Conservation (phyloP, 2,888 invertebrate genomes). For the Leptogaster cylindrica region DNA sequence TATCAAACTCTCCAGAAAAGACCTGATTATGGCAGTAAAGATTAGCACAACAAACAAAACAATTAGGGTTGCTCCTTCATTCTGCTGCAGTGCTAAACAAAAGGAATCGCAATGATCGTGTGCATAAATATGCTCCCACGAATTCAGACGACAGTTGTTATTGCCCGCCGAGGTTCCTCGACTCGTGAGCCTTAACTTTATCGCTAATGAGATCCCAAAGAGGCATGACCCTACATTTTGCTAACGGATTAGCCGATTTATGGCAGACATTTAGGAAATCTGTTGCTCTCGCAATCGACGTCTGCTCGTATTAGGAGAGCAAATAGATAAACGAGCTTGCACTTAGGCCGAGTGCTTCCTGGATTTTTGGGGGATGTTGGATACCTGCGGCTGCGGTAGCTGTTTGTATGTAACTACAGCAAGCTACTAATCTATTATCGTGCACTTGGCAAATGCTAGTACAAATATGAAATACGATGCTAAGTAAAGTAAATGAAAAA, state of each 20-base stretch:
- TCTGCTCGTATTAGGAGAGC: background rate
- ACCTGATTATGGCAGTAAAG: conserved; percentile 25
- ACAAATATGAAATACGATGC: too few relatives aligned
- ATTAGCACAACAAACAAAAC: conserved; percentile 22
- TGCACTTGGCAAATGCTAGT: too few relatives aligned
- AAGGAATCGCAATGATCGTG: conserved; percentile 1
- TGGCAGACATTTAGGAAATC: conserved; percentile 29
- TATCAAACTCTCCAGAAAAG: conserved; percentile 23
- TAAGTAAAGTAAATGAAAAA: background rate
- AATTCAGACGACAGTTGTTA: background rate
- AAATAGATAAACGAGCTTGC: conserved; percentile 9
- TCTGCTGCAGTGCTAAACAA: background rate
- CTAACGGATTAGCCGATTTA: conserved; percentile 21
- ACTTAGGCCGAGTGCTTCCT: too few relatives aligned
- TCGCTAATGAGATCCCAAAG: background rate
- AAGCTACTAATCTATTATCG: too few relatives aligned
- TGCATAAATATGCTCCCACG: background rate
- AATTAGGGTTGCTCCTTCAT: conserved; percentile 11
- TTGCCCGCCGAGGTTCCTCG: too few relatives aligned
- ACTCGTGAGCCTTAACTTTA: too few relatives aligned
- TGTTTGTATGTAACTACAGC: too few relatives aligned
- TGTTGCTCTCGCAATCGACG: conserved; percentile 24
- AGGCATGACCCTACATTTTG: conserved; percentile 23
- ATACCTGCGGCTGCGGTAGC: too few relatives aligned
- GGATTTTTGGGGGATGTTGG: too few relatives aligned